These are phyloP conservation scores for Sturnus vulgaris DNA, from an alignment of 2,113 vertebrate species.

Conservation along the genomic window DNA sequence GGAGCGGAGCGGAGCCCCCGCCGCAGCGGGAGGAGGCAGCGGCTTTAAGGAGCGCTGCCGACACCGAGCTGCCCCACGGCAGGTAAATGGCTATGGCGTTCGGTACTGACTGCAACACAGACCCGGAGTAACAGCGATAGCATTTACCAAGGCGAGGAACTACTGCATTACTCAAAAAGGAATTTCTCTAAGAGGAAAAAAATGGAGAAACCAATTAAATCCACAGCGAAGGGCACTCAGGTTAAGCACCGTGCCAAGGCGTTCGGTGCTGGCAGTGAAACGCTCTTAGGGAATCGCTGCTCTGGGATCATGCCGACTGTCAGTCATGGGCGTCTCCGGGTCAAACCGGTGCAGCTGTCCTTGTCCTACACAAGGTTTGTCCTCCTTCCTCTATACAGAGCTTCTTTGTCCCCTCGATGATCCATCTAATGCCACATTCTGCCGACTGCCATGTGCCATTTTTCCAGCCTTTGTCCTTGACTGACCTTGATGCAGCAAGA, in stretches of 20 bases:
- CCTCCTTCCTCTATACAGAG: accelerated
- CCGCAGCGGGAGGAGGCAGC: background rate
- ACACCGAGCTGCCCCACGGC: background rate
- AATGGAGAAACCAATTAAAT: accelerated
- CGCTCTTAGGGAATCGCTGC: accelerated
- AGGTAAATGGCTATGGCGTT: accelerated
- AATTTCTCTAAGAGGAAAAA: background rate
- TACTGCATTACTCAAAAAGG: accelerated
- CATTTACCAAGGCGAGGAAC: accelerated
- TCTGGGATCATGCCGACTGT: accelerated
- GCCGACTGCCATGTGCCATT: accelerated
- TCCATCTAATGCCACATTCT: background rate
- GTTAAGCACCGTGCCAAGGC: accelerated
- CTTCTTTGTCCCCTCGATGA: accelerated
- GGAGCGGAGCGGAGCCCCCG: accelerated
- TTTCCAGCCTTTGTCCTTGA: background rate
- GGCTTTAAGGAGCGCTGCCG: background rate
- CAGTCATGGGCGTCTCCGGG: accelerated
- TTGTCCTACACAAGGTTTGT: background rate
- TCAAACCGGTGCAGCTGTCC: background rate
- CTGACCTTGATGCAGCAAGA: background rate
- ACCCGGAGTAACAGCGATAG: accelerated
- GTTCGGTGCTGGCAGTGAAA: accelerated
- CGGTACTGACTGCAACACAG: accelerated
- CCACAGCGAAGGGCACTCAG: accelerated